Evolutionary conservation across 2,888 invertebrate species (phyloP), one percentile per base, ranked within the genome.

Genomic region (Andrena dorsata): DNA sequence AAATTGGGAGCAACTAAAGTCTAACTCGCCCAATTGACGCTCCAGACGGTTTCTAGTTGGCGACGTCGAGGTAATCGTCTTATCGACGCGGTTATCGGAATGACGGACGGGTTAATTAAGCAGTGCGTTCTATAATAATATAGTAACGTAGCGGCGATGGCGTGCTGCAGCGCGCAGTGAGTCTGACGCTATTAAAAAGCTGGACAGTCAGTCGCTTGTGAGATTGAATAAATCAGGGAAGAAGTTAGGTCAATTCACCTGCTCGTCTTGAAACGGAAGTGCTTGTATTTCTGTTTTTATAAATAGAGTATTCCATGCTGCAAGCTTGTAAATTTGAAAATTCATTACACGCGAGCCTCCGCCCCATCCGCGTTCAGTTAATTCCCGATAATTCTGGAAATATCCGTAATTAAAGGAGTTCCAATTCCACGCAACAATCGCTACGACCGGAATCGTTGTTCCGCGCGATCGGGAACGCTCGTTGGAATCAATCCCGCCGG

Each of bases 81-180:
- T 87, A 87, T 87, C 87, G 76, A 65, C 41, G 76, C 58, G 76
- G 71, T 81, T 87, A 87, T 87, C 83, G 80, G 80, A 76, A 80
- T 73, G 80, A 71, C 77, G 77, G 80, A 71, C 77, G 77, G 85
- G 85, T 87, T 87, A 87, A 87, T 87, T 87, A 76, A 71, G 66
- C 23, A 41, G 49, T 41, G 41, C 28, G 20, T 58, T 23, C 60
- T n/a, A 56, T 60, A 10, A 51, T 64, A 70, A 86, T 76, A 64
- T 7, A 7, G 32, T 61, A 70, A 82, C 76, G 68, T 63, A 56
- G 70, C 61, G 68, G 8, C 30, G 32, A 71, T 49, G 32, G 71
- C 47, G 51, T 26, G 41, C 32, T n/a, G 20, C 7, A 23, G 13
- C 35, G 26, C 30, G 6, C 35, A 30, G 30, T 20, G 26, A 35